These are phyloP conservation scores for Conus ventricosus DNA, from an alignment of 1,140 invertebrate species.

Conservation along the genomic window DNA sequence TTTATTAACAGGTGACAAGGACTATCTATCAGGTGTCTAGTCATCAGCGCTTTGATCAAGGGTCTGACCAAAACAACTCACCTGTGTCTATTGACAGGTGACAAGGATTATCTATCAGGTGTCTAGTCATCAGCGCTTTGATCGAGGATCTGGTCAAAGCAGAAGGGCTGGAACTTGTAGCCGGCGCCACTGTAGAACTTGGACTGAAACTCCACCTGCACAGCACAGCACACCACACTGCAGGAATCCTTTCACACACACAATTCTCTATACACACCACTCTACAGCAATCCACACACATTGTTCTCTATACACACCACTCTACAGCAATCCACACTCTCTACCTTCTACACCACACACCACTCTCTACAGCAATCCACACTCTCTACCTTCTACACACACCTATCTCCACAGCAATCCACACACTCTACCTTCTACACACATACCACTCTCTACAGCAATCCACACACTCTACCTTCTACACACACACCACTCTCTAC, in stretches of 20 bases:
- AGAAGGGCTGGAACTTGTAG: constrained; percentile 71
- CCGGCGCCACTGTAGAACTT: constrained; percentile 91
- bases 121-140: constrained; percentile 25
- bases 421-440: too few species aligned
- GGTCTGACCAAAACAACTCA: background rate
- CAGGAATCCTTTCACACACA: background rate
- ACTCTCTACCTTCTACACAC: too few species aligned
- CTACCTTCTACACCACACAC: too few species aligned
- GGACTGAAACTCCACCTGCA: constrained; percentile 96
- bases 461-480: too few species aligned
- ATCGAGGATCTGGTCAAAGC: constrained; percentile 66
- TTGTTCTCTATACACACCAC: background rate
- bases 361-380: too few species aligned
- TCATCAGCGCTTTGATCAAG: background rate
- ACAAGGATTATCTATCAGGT: too few species aligned
- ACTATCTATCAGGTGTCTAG: background rate
- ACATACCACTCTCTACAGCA: too few species aligned
- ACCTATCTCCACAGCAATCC: too few species aligned
- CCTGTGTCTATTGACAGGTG: too few species aligned
- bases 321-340: too few species aligned
- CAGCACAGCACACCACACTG: constrained; percentile 58
- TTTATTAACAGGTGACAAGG: too few species aligned
- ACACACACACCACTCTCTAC: too few species aligned
- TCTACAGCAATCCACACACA: background rate
- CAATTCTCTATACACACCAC: background rate